These are phyloP conservation scores for Montipora capitata DNA, from an alignment of 92 coral and sea anemone genomes.

Conservation along the genomic window DNA sequence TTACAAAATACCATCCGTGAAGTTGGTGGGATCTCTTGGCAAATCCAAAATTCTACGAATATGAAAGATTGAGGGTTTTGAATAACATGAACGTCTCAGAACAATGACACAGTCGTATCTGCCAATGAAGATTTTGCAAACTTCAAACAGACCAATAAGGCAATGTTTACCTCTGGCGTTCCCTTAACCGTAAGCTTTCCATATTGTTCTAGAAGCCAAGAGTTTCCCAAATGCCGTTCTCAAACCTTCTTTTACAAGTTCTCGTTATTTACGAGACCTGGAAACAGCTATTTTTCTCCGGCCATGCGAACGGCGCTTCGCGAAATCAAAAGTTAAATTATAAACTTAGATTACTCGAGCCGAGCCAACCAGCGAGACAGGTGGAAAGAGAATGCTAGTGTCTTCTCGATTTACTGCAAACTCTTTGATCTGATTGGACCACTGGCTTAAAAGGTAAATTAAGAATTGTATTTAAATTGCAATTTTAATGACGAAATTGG, in stretches of 20 bases:
- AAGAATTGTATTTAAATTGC: constrained; percentile 24
- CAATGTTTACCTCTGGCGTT: constrained; percentile 75
- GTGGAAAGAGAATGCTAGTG: constrained; percentile 28
- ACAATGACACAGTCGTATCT: constrained; percentile 60
- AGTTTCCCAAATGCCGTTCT: constrained; percentile 14
- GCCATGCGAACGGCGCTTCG: not conserved
- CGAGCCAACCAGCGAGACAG: constrained; percentile 17
- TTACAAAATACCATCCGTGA: constrained; percentile 13
- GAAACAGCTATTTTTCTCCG: not conserved
- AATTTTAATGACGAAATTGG: constrained; percentile 9
- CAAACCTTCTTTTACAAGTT: not conserved
- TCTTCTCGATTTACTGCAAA: constrained; percentile 30
- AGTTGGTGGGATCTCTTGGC: constrained; percentile 18
- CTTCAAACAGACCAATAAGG: constrained; percentile 41
- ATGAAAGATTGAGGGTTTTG: constrained; percentile 18
- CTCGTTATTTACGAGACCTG: not conserved
- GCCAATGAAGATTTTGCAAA: constrained; percentile 53
- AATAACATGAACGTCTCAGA: constrained; percentile 18
- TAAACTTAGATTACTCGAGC: constrained; percentile 18
- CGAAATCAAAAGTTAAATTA: constrained; percentile 28
- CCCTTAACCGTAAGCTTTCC: constrained; percentile 75
- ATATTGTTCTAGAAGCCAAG: constrained; percentile 28
- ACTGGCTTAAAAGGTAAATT: constrained; percentile 1
- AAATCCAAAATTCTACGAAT: constrained; percentile 50
- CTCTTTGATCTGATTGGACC: constrained; percentile 38